phyloP scores from a whole-genome alignment of 1,140 invertebrate genomes.

The silkworm (Bombyx mori) region DNA sequence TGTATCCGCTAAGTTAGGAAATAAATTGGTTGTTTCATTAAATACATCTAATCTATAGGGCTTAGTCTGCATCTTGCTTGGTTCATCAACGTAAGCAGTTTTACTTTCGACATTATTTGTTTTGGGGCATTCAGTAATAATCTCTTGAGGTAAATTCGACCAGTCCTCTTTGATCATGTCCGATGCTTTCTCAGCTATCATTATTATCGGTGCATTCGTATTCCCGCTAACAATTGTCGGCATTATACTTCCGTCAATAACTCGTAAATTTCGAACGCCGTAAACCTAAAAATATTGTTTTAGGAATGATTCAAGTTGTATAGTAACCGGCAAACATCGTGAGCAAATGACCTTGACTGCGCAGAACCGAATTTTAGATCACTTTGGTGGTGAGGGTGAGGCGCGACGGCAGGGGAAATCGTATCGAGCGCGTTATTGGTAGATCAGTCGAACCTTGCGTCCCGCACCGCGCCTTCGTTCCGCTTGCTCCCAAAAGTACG shows the following conservation, averaged over 20 bases:
- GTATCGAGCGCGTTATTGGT: no score
- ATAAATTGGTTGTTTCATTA: conserved; percentile 39
- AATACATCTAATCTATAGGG: conserved; percentile 27
- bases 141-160: conserved; percentile 36
- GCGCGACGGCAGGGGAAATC: no score
- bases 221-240: conserved; percentile 86
- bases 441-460: no score
- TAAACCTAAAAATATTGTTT: conserved; percentile 71
- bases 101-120: conserved; percentile 10
- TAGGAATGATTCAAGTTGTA: no score
- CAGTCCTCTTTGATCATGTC: conserved; percentile 88
- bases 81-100: conserved; percentile 11
- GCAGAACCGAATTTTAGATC: no score
- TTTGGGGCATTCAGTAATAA: conserved; percentile 1
- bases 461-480: no score
- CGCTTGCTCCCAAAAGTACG: no score
- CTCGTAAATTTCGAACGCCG: conserved; percentile 79
- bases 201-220: conserved; percentile 89
- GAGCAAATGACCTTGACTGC: no score
- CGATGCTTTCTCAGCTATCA: conserved; percentile 93
- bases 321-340: no score
- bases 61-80: conserved; percentile 16
- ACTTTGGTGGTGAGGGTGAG: no score
- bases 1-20: conserved; percentile 23
- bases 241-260: conserved; percentile 86